phyloP scores from a whole-genome alignment of 1,140 invertebrate species.

The Drosophila leontia region DNA sequence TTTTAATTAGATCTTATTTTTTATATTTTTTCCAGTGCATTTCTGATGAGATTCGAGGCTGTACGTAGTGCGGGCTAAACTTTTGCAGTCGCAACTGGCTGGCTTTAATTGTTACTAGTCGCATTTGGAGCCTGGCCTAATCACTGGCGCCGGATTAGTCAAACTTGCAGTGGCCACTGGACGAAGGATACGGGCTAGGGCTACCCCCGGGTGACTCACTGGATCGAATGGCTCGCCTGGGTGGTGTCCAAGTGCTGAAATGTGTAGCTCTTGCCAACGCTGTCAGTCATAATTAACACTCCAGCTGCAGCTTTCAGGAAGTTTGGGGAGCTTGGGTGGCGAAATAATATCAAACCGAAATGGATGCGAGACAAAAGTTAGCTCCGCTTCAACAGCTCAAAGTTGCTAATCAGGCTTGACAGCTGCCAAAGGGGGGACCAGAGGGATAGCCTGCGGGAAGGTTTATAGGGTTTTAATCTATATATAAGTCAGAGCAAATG shows the following conservation, averaged over 20 bases:
- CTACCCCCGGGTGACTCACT: slow-evolving; percentile 17
- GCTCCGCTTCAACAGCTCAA: slow-evolving; percentile 34
- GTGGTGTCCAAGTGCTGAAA: slow-evolving; percentile 41
- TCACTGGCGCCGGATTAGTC: slow-evolving; percentile 72
- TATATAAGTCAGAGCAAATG: background rate
- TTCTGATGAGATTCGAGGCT: slow-evolving; percentile 4
- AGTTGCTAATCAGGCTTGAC: slow-evolving; percentile 66
- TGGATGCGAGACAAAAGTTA: slow-evolving; percentile 67
- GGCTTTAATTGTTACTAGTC: slow-evolving; percentile 75
- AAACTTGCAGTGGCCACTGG: slow-evolving; percentile 20
- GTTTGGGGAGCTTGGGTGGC: background rate
- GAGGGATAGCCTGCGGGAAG: background rate
- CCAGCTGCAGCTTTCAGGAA: slow-evolving; percentile 6
- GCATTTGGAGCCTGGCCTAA: slow-evolving; percentile 74
- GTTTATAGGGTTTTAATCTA: slow-evolving; percentile 4
- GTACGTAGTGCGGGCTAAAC: slow-evolving; percentile 11
- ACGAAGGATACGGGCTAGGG: background rate
- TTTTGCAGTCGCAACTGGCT: slow-evolving; percentile 53
- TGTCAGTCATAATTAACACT: slow-evolving; percentile 76
- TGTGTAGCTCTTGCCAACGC: slow-evolving; percentile 48
- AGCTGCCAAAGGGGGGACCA: slow-evolving; percentile 19
- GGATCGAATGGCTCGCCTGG: background rate
- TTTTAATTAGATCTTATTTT: no score
- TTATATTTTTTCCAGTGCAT: slow-evolving; percentile 13
- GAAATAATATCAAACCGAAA: slow-evolving; percentile 65